Conservation (phyloP, 2,797 vertebrate genomes). For the Potorous gilbertii region DNA sequence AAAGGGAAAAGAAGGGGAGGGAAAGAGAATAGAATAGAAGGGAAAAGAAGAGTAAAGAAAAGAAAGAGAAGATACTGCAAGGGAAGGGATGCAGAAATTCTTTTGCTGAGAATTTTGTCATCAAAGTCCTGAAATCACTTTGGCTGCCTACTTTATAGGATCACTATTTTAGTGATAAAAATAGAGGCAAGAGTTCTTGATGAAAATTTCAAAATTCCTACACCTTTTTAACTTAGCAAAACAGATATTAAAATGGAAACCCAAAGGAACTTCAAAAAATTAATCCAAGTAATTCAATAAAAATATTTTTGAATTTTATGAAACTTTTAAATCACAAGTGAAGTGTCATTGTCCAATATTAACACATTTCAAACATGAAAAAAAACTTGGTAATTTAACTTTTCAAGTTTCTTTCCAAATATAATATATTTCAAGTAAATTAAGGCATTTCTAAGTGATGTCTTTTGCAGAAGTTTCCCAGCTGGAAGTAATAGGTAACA, state of each 20-base stretch:
- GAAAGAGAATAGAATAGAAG: background rate
- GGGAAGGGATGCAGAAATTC: background rate
- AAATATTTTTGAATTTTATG: background rate
- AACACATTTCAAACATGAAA: background rate
- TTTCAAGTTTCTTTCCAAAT: background rate
- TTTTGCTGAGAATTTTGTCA: background rate
- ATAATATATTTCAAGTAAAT: fast-evolving
- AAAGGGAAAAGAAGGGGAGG: background rate
- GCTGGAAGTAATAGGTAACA: fast-evolving
- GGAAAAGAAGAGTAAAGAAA: background rate
- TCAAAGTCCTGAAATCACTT: background rate
- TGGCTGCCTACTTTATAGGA: background rate
- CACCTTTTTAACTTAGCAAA: background rate
- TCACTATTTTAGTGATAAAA: background rate
- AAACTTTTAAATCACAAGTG: background rate
- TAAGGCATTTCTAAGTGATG: background rate
- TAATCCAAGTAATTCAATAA: background rate
- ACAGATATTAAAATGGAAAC: background rate
- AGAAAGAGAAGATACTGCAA: background rate
- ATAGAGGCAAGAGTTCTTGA: background rate
- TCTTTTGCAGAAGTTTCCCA: background rate
- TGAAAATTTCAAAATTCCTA: background rate
- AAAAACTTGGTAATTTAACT: fast-evolving
- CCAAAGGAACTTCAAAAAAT: background rate
- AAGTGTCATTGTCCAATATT: background rate